Evolutionary conservation across 2,888 invertebrate genomes (phyloP).

Genomic region (Pemphredon lugubris): DNA sequence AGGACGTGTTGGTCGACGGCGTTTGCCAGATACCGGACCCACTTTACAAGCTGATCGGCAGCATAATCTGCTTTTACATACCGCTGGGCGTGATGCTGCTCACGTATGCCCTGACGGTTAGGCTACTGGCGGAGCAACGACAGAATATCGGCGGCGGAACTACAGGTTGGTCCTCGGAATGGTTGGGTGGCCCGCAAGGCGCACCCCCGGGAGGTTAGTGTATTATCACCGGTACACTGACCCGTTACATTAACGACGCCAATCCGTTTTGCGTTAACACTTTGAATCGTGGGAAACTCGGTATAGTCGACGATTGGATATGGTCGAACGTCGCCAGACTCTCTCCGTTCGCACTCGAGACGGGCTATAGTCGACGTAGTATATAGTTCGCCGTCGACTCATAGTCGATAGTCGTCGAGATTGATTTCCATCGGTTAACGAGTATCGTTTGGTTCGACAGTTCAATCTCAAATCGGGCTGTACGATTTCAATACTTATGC

Average conservation of each 20-base stretch:
- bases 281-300: no score
- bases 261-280: no score
- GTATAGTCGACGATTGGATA: no score
- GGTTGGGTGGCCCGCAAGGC: constrained; percentile 84
- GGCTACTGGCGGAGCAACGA: constrained; percentile 91
- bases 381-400: no score
- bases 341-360: no score
- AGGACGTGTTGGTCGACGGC: constrained; percentile 91
- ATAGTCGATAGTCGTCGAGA: no score
- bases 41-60: constrained; percentile 94
- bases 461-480: no score
- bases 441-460: no score
- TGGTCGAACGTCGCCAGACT: no score
- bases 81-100: constrained; percentile 96
- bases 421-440: no score
- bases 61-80: constrained; percentile 97
- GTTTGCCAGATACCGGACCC: constrained; percentile 94
- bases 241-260: constrained; percentile 27
- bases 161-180: constrained; percentile 88
- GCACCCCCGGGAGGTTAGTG: constrained; percentile 71
- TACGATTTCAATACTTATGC: no score
- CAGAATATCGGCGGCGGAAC: constrained; percentile 86
- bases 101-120: constrained; percentile 96
- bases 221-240: constrained; percentile 61
- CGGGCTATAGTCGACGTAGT: no score